Evolutionary conservation across 2,797 vertebrate genomes (phyloP).

Genomic region (Enteromius unitaeniatus): DNA sequence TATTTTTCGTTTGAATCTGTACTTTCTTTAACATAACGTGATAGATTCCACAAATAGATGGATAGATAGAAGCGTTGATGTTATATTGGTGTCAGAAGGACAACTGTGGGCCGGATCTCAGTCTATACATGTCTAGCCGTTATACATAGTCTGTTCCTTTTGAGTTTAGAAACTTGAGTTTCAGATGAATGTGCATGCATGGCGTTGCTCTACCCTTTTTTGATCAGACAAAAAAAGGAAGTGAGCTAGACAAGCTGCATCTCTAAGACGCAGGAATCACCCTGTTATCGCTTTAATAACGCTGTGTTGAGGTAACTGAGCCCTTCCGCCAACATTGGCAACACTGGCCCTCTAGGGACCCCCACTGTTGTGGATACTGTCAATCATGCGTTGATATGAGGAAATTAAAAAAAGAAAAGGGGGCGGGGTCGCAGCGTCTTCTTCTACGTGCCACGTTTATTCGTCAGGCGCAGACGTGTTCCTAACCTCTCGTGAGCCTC

Average conservation of each 20-base stretch:
- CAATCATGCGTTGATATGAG: conserved; percentile 82
- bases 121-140: not conserved
- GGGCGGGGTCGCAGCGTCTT: conserved; percentile 30
- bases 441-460: conserved; percentile 19
- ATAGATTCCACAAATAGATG: conserved; percentile 31
- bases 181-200: not conserved
- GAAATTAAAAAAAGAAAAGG: conserved; percentile 79
- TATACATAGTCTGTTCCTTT: not conserved
- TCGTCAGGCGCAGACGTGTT: conserved; percentile 6
- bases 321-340: conserved; percentile 82
- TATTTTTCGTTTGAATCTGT: conserved; percentile 51
- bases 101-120: not conserved
- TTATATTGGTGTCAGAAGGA: not conserved
- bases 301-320: conserved; percentile 83
- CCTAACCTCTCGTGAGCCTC: not conserved
- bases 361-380: conserved; percentile 81
- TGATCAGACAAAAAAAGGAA: conserved; percentile 36
- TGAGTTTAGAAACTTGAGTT: not conserved
- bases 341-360: conserved; percentile 82
- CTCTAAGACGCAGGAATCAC: conserved; percentile 84
- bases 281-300: conserved; percentile 90
- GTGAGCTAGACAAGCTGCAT: conserved; percentile 74
- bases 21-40: conserved; percentile 28
- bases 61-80: not conserved
- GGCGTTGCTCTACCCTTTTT: not conserved